A percentile compares a stretch with the other conserved stretches of the same genome.
phyloP scores from a whole-genome alignment of 2,797 vertebrate genomes.

The Pteronotus mesoamericanus region DNA sequence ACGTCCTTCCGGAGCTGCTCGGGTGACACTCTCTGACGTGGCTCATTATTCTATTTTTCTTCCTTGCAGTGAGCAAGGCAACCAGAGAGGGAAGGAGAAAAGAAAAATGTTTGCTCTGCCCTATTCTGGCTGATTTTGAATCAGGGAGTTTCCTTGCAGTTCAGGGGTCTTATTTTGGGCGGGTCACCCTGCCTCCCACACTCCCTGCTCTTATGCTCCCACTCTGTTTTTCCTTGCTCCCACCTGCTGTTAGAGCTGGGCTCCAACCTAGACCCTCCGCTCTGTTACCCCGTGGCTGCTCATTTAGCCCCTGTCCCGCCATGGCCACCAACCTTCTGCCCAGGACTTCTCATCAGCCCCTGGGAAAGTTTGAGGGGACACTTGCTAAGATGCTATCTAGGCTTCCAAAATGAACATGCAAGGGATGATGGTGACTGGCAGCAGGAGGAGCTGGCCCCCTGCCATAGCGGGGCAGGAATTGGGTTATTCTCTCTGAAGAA shows the following conservation, averaged over 20 bases:
- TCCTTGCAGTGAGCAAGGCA: conserved; percentile 34
- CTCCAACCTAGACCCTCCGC: neutral
- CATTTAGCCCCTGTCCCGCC: neutral
- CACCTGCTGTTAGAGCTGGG: conserved; percentile 47
- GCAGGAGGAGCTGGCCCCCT: neutral
- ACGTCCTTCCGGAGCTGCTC: conserved; percentile 55
- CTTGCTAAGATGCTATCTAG: neutral
- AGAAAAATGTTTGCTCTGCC: neutral
- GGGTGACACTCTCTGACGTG: conserved; percentile 24
- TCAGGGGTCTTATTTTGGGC: conserved; percentile 39
- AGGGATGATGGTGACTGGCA: neutral
- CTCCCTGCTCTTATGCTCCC: neutral
- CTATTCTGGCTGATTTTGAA: neutral
- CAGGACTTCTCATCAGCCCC: conserved; percentile 62
- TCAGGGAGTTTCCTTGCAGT: conserved; percentile 60
- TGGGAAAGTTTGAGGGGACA: neutral
- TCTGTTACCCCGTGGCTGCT: neutral
- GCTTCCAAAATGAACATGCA: neutral
- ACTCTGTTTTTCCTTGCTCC: neutral
- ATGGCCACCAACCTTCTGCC: conserved; percentile 47
- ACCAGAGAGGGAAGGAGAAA: neutral
- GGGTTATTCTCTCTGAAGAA: neutral
- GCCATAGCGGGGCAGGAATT: neutral
- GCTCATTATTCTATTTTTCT: conserved; percentile 61
- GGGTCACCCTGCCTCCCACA: neutral